Percentiles rank a stretch among this genome's conserved stretches.
Conservation (phyloP, 2,888 invertebrate species). For the Spialia ferax region DNA sequence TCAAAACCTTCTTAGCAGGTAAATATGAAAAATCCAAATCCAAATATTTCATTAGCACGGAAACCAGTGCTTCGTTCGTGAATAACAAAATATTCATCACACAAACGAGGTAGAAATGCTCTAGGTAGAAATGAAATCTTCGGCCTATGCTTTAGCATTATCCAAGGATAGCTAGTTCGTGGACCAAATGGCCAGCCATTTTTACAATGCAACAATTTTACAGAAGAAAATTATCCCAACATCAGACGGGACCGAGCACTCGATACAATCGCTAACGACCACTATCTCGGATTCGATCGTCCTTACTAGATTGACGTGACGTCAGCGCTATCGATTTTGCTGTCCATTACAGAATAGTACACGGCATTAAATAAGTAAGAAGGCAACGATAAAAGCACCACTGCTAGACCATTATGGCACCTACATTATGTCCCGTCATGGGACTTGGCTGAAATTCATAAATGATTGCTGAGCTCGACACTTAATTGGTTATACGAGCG, state of each 20-base stretch:
- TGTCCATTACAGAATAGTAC: constrained; percentile 40
- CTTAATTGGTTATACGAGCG: constrained; percentile 11
- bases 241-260: background rate
- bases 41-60: too few species aligned
- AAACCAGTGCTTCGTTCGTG: too few species aligned
- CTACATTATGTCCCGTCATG: constrained; percentile 27
- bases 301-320: constrained; percentile 40
- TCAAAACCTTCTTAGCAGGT: too few species aligned
- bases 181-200: too few species aligned
- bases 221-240: constrained; percentile 4
- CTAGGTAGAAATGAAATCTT: too few species aligned
- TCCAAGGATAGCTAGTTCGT: too few species aligned
- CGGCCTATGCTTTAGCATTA: too few species aligned
- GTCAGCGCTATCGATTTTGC: constrained; percentile 44
- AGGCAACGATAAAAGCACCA: constrained; percentile 29
- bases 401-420: constrained; percentile 27
- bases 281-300: constrained; percentile 37
- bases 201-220: background rate
- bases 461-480: constrained; percentile 21
- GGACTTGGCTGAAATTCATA: constrained; percentile 20
- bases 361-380: constrained; percentile 37
- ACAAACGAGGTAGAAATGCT: too few species aligned
- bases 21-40: too few species aligned
- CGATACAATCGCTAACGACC: constrained; percentile 21
- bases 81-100: too few species aligned